Base-by-base conservation (phyloP, 2,113 vertebrate genomes). In the Sylvilagus bachmani region DNA sequence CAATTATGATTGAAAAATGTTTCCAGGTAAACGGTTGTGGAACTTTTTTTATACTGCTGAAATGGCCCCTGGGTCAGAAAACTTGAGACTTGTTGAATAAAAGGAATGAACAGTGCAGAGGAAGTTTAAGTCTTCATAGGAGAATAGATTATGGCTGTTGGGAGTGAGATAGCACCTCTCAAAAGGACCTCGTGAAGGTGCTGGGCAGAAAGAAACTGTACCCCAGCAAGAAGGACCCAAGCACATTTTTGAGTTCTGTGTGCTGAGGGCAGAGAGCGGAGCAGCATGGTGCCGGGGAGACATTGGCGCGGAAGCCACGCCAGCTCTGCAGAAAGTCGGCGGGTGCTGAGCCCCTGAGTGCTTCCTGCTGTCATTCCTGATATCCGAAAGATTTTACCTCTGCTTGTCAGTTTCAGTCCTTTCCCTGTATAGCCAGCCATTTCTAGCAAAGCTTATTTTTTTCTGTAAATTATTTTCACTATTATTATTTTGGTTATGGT, bases 371-470 rank as follows among this genome's bases (percentile, higher is more conserved):
- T 80, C 29, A 79, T 51, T 64, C 55, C 21, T 62, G 61, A 90
- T 25, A 10, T 53, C 44, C n/a, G 80, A 64, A 29, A 0, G 25
- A 51, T 31, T 61, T 81, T 51, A 81, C 64, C 74, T 77, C 84
- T 64, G 24, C 19, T 67, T 91, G 53, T 51, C 73, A 27, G 33
- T 69, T 49, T 69, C n/a, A 16, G 55, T 27, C 77, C 51, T 61
- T 51, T 38, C 33, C 58, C 14, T 10, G 14, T 81, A 6, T 80
- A 84, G 67, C 70, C 27, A 86, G 31, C 44, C 74, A 24, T 91
- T 94, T 95, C 70, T 94, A 89, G 38, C 49, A 89, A 75, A 70
- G 5, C 51, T 90, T 85, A 53, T 91, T 88, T 78, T 82, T 55
- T 77, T 80, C 71, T n/a, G 9, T 80, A n/a, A 61, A 58, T 49